phyloP scores from a whole-genome alignment of 2,888 invertebrate genomes.

The Xestia sexstrigata region DNA sequence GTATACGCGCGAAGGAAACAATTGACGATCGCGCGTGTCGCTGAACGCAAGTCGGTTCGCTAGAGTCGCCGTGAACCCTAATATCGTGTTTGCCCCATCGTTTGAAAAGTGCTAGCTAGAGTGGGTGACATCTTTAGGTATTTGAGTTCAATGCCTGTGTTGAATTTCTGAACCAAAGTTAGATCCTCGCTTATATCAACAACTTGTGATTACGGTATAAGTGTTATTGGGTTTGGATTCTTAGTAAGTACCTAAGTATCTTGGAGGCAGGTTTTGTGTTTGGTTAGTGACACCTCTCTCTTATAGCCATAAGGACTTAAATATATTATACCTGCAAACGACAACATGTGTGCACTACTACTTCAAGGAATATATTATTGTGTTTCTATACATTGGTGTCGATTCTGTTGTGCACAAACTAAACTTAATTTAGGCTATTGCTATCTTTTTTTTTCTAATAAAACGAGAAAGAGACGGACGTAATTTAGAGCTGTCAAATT shows the following conservation, averaged over 20 bases:
- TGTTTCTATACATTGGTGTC: not conserved
- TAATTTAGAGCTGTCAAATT: no score
- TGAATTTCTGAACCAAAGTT: not conserved
- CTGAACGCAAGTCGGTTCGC: not conserved
- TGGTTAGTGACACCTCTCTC: not conserved
- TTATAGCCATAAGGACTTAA: no score
- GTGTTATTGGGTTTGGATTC: not conserved
- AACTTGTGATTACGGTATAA: not conserved
- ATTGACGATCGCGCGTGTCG: not conserved
- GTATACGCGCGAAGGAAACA: not conserved
- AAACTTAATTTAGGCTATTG: no score
- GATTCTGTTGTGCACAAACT: no score
- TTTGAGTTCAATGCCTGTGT: not conserved
- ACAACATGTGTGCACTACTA: not conserved
- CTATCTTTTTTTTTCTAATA: no score
- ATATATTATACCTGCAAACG: not conserved
- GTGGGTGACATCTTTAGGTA: not conserved
- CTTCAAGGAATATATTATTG: not conserved
- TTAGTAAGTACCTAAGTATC: not conserved
- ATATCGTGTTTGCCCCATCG: not conserved
- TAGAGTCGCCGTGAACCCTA: not conserved
- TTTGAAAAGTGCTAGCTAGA: not conserved
- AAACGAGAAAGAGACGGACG: no score
- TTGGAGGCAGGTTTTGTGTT: not conserved
- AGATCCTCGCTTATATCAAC: not conserved